Evolutionary conservation across 1,140 invertebrate species (phyloP).

Genomic region (Eriosoma lanigerum): DNA sequence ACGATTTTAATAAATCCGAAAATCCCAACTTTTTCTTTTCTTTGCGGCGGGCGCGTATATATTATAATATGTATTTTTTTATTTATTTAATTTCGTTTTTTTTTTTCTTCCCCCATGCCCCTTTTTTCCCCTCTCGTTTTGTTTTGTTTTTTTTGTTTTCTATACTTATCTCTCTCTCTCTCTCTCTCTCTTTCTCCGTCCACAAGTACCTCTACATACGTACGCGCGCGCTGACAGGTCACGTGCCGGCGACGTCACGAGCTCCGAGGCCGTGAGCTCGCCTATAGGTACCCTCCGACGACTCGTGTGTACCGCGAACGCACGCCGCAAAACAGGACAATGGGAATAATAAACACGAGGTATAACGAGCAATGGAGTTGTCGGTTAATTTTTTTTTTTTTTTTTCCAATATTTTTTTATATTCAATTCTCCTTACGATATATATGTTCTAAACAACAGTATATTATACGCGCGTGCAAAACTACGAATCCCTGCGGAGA

Average conservation of each 20-base stretch:
- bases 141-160: not conserved
- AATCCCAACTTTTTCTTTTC: constrained; percentile 44
- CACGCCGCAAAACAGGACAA: constrained; percentile 17
- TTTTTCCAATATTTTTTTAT: too few species aligned
- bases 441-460: not conserved
- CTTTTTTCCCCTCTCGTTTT: not conserved
- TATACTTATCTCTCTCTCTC: not conserved
- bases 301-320: not conserved
- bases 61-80: too few species aligned
- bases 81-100: too few species aligned
- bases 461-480: not conserved
- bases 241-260: constrained; percentile 45
- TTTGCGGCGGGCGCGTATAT: too few species aligned
- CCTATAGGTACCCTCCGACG: not conserved
- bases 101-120: not conserved
- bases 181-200: not conserved
- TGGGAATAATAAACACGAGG: constrained; percentile 43
- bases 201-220: not conserved
- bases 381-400: not conserved
- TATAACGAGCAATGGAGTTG: not conserved
- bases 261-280: not conserved
- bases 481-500: constrained; percentile 35
- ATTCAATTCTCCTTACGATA: not conserved
- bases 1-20: constrained; percentile 51
- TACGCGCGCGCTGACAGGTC: constrained; percentile 25